Evolutionary conservation across 1,140 invertebrate genomes (phyloP).

Genomic region (Aphelenchoides besseyi): DNA sequence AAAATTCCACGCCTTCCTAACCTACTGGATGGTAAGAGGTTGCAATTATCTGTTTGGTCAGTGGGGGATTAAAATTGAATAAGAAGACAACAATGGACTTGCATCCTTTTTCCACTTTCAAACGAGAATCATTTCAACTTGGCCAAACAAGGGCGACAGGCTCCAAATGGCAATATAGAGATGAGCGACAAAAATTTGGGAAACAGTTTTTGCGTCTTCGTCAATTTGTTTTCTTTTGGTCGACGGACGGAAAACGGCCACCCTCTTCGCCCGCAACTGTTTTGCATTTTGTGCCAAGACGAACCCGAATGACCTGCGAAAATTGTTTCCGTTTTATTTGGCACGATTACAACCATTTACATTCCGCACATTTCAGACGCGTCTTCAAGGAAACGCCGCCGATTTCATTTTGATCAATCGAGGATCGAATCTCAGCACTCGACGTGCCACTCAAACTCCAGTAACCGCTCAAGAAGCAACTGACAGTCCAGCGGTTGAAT

Average conservation of each 20-base stretch:
- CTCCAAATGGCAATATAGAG: not conserved
- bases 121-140: not conserved
- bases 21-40: conserved; percentile 2
- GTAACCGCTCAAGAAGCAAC: not conserved
- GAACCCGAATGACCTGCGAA: not conserved
- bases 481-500: not conserved
- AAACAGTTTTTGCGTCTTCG: conserved; percentile 1
- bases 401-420: conserved; percentile 14
- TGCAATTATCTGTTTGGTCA: not conserved
- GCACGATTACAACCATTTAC: not conserved
- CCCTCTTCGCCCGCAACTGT: not conserved
- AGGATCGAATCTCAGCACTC: not conserved
- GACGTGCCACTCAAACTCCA: not conserved
- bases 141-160: not conserved
- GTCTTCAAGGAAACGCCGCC: conserved; percentile 1
- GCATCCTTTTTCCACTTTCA: not conserved
- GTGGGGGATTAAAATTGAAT: not conserved
- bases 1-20: not conserved
- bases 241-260: not conserved
- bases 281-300: not conserved
- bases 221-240: not conserved
- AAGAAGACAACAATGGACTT: not conserved
- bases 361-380: conserved; percentile 1
- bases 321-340: not conserved
- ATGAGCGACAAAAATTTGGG: not conserved